Evolutionary conservation across 2,113 vertebrate species (phyloP), one percentile per base, ranked within the genome.

Genomic region (Eurypyga helias): DNA sequence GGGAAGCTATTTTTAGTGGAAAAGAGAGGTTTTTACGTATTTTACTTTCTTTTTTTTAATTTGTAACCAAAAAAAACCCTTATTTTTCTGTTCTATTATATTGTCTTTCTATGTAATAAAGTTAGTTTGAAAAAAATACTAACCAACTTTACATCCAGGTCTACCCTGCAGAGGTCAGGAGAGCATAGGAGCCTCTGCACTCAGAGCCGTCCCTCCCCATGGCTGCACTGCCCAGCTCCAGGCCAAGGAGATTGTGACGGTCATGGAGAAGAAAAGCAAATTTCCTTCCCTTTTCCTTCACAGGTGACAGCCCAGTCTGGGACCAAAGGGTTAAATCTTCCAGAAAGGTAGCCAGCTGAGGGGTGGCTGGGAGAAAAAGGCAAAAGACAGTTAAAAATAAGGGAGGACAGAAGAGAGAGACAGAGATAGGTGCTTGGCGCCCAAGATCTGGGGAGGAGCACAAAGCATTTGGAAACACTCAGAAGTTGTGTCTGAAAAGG

Each of bases 401-500:
- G 8, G 36, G 31, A 82, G 58, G 51, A 48, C n/a, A 69, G 64
- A 41, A 70, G 25, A 65, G n/a, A 92, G 48, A 85, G 46, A 24
- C 7, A 13, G 61, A 49, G 33, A 26, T 6, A 41, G 90, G 96
- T 54, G 62, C 92, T 82, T 46, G 75, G 92, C 92, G 94, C 61
- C 52, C 92, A 61, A 45, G 87, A 87, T 83, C 62, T 25, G 7
- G 81, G 79, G 89, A 71, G 95, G 51, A 75, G 92, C 96, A 95
- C 96, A 90, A 93, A 98, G 97, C 65, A 0, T 62, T 73, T 61
- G 19, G 89, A 93, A 87, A 67, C 0, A 66, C 94, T 98, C 97
- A 87, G 93, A 96, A 97, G 94, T 36, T 81, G 89, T 20, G 86
- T 96, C 94, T 97, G 97, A 97, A 98, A 95, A 57, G 79, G 54